Evolutionary conservation across 2,888 invertebrate genomes (phyloP).

Genomic region (Drosophila barbarae): DNA sequence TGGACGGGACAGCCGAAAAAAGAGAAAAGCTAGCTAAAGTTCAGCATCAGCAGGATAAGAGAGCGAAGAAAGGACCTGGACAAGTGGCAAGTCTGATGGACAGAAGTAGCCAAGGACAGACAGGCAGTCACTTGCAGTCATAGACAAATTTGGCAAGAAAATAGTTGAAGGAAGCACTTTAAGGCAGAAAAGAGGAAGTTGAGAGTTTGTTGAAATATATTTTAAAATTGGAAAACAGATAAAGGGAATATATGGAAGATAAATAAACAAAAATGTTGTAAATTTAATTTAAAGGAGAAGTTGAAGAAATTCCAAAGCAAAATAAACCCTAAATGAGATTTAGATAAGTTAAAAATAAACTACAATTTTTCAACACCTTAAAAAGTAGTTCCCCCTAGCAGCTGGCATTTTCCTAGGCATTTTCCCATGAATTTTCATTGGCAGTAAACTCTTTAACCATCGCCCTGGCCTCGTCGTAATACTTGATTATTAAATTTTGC

Average conservation of each 20-base stretch:
- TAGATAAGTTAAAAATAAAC: too few species aligned
- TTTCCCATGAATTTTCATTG: conserved; percentile 30
- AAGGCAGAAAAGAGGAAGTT: conserved; percentile 29
- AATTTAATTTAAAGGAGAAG: neutral
- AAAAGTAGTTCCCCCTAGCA: too few species aligned
- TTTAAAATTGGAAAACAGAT: neutral
- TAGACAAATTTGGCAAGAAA: conserved; percentile 56
- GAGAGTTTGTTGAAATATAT: conserved; percentile 3
- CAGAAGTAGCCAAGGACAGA: conserved; percentile 29
- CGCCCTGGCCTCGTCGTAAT: conserved; percentile 51
- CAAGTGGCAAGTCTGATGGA: conserved; percentile 36
- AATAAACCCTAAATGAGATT: too few species aligned
- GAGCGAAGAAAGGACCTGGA: conserved; percentile 12
- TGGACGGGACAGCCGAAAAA: conserved; percentile 33
- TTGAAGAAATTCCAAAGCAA: too few species aligned
- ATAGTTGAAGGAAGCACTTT: conserved; percentile 52
- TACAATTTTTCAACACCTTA: neutral
- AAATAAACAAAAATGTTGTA: neutral
- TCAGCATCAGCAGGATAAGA: conserved; percentile 23
- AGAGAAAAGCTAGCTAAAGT: conserved; percentile 23
- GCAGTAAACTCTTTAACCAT: conserved; percentile 67
- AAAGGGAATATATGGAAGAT: neutral
- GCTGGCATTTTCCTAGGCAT: neutral
- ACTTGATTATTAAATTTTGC: conserved; percentile 72
- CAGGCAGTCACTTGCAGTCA: conserved; percentile 63